A percentile compares a stretch with the other conserved stretches of the same genome.
Evolutionary conservation across 2,888 invertebrate species (phyloP).

Genomic region (Spisula subtruncata): DNA sequence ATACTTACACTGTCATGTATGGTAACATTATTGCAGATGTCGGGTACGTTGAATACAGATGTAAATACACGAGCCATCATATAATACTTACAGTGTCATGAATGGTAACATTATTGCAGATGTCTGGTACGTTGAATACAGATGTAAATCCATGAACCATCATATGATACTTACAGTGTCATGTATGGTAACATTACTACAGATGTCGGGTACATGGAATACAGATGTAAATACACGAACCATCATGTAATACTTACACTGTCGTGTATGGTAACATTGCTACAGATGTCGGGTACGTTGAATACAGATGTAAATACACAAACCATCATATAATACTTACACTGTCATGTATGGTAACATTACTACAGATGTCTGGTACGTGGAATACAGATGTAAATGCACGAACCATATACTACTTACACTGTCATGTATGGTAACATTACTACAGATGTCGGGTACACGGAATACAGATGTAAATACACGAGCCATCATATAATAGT

Average conservation of each 20-base stretch:
- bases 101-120: background rate
- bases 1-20: background rate
- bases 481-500: no score
- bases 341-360: constrained; percentile 22
- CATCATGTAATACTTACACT: no score
- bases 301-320: background rate
- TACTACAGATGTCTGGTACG: constrained; percentile 54
- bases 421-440: no score
- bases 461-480: no score
- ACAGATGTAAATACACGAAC: no score
- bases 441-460: no score
- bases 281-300: no score
- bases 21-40: background rate
- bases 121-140: no score
- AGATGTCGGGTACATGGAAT: constrained; percentile 55
- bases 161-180: constrained; percentile 24
- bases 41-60: constrained; percentile 46
- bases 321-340: constrained; percentile 4
- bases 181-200: constrained; percentile 36
- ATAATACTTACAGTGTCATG: background rate
- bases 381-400: constrained; percentile 56
- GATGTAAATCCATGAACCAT: background rate
- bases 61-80: no score
- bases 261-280: background rate
- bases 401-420: no score